Evolutionary conservation across 2,888 invertebrate species (phyloP).

Genomic region (Euproctis similis): DNA sequence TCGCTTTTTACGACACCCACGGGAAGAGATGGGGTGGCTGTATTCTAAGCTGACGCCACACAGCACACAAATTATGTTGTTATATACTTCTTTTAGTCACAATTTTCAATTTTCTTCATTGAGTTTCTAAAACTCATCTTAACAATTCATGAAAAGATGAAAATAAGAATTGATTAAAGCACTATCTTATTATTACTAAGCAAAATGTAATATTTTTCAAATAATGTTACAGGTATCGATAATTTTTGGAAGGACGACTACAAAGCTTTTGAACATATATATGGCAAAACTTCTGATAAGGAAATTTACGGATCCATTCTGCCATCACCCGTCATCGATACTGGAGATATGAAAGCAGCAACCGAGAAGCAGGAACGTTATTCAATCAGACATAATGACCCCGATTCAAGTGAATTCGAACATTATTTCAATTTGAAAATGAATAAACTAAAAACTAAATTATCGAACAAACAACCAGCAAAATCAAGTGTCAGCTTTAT

Average conservation of each 20-base stretch:
- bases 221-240: constrained; percentile 37
- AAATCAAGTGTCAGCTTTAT: constrained; percentile 41
- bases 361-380: constrained; percentile 46
- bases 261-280: constrained; percentile 58
- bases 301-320: constrained; percentile 49
- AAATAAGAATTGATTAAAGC: too few species aligned
- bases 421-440: constrained; percentile 35
- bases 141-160: too few species aligned
- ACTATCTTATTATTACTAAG: too few species aligned
- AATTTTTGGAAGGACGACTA: constrained; percentile 65
- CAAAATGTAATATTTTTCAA: too few species aligned
- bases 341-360: constrained; percentile 29
- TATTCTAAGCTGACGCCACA: too few species aligned
- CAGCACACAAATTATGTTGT: too few species aligned
- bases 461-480: constrained; percentile 24
- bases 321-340: constrained; percentile 35
- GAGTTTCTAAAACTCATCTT: too few species aligned
- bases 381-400: constrained; percentile 21
- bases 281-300: constrained; percentile 61
- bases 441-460: constrained; percentile 15
- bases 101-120: too few species aligned
- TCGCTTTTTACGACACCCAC: too few species aligned
- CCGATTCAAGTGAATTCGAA: constrained; percentile 25
- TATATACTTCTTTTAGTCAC: too few species aligned
- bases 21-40: too few species aligned